These are phyloP conservation scores for Urophycis tenuis DNA, from an alignment of 2,797 vertebrate species.

Conservation along the genomic window DNA sequence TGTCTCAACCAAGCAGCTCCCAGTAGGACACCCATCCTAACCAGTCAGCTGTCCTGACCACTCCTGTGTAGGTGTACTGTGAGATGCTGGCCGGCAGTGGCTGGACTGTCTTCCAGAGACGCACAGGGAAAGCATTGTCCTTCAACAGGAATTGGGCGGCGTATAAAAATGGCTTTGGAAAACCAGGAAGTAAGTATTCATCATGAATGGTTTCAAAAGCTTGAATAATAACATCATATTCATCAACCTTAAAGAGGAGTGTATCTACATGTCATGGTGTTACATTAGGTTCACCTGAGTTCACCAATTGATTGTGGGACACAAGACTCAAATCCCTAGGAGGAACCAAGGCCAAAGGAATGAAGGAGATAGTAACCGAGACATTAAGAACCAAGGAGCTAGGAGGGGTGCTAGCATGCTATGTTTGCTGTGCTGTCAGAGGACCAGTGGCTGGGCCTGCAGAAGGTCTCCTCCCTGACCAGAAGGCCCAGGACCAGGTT, in stretches of 20 bases:
- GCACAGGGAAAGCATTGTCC: slow-evolving; percentile 29
- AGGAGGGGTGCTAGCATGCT: neutral
- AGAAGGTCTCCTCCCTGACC: slow-evolving; percentile 49
- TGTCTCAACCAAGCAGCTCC: neutral
- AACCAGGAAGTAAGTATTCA: slow-evolving; percentile 33
- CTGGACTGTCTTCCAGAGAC: slow-evolving; percentile 64
- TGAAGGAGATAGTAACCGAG: neutral
- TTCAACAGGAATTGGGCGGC: slow-evolving; percentile 48
- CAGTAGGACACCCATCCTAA: neutral
- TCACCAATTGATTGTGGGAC: neutral
- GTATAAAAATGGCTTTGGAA: slow-evolving; percentile 61
- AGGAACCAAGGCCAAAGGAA: neutral
- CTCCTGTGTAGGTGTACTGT: slow-evolving; percentile 54
- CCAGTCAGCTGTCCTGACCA: neutral
- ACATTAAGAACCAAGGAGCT: neutral
- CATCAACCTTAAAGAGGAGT: too few species aligned
- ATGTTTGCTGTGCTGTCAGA: slow-evolving; percentile 28
- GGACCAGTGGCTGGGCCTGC: slow-evolving; percentile 66
- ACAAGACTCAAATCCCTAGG: neutral
- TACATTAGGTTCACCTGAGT: neutral
- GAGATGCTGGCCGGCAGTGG: slow-evolving; percentile 59
- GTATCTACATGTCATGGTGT: neutral
- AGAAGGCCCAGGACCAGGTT: slow-evolving; percentile 27
- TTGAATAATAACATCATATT: neutral
- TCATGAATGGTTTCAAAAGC: neutral